Percentiles rank a stretch among this genome's conserved stretches.
Conservation (phyloP, 1,140 invertebrate genomes). For the Akabosia matsudoensis region DNA sequence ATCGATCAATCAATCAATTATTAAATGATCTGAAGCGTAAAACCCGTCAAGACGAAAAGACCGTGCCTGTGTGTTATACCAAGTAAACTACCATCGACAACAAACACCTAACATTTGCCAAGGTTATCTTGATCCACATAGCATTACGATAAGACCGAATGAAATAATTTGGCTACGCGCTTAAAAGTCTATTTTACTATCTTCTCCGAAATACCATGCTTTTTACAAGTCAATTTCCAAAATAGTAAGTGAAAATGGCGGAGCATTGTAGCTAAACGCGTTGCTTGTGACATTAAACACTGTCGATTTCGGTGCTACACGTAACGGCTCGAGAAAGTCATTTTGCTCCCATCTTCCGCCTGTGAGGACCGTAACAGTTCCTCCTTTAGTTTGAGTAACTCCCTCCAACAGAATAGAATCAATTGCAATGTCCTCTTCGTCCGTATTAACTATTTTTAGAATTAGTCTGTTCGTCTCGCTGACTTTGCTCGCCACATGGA, state of each 20-base stretch:
- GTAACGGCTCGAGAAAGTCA: neutral
- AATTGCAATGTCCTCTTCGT: neutral
- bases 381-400: neutral
- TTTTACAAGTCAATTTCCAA: constrained; percentile 14
- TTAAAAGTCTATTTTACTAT: too few species aligned
- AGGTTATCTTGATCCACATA: too few species aligned
- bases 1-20: too few species aligned
- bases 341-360: constrained; percentile 6
- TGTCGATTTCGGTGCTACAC: neutral
- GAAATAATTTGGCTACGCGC: too few species aligned
- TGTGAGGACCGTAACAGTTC: neutral
- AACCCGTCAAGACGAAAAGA: too few species aligned
- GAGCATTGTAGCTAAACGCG: neutral
- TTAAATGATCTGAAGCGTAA: too few species aligned
- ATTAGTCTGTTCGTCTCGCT: neutral
- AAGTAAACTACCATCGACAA: too few species aligned
- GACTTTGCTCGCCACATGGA: neutral
- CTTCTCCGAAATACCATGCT: too few species aligned
- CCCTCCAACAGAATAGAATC: neutral
- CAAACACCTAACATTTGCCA: too few species aligned
- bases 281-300: constrained; percentile 6
- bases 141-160: too few species aligned
- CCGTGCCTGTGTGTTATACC: too few species aligned
- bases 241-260: constrained; percentile 1
- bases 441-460: constrained; percentile 3